A percentile compares a stretch with the other conserved stretches of the same genome.
phyloP scores from a whole-genome alignment of 2,888 invertebrate genomes.

The Perizoma flavofasciatum region DNA sequence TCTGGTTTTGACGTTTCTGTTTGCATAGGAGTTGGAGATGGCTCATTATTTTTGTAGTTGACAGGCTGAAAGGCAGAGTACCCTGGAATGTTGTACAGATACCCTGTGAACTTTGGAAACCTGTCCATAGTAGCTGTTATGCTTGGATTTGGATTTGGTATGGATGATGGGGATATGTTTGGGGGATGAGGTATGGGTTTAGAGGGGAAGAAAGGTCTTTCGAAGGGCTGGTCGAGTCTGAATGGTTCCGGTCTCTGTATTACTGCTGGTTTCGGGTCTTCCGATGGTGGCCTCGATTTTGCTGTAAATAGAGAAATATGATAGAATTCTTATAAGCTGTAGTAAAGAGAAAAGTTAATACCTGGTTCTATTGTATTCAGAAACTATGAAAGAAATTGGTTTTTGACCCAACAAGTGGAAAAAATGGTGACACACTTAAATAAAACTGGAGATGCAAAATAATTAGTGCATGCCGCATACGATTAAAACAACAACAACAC shows the following conservation, averaged over 20 bases:
- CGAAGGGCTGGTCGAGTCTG: conserved; percentile 53
- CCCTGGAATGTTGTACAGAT: conserved; percentile 73
- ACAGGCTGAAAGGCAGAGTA: conserved; percentile 78
- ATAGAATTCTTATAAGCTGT: conserved; percentile 12
- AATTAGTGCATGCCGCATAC: conserved; percentile 12
- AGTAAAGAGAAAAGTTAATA: no score
- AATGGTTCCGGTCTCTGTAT: conserved; percentile 59
- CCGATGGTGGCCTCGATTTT: conserved; percentile 40
- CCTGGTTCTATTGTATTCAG: no score
- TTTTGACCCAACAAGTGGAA: conserved; percentile 17
- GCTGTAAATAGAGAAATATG: conserved; percentile 38
- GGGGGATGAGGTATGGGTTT: conserved; percentile 69
- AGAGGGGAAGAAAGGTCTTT: conserved; percentile 60
- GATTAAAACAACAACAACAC: neutral
- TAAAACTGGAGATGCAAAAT: conserved; percentile 9
- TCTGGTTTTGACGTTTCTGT: conserved; percentile 50
- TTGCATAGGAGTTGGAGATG: conserved; percentile 46
- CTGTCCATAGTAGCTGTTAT: conserved; percentile 67
- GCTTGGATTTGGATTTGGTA: conserved; percentile 76
- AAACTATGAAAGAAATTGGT: no score
- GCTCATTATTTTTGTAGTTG: conserved; percentile 58
- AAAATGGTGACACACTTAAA: conserved; percentile 5
- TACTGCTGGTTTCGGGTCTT: conserved; percentile 51
- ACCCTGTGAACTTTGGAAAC: conserved; percentile 68
- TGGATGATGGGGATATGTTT: conserved; percentile 78